These are phyloP conservation scores for Enteromius trimaculatus DNA, from an alignment of 2,797 vertebrate genomes.

Conservation along the genomic window DNA sequence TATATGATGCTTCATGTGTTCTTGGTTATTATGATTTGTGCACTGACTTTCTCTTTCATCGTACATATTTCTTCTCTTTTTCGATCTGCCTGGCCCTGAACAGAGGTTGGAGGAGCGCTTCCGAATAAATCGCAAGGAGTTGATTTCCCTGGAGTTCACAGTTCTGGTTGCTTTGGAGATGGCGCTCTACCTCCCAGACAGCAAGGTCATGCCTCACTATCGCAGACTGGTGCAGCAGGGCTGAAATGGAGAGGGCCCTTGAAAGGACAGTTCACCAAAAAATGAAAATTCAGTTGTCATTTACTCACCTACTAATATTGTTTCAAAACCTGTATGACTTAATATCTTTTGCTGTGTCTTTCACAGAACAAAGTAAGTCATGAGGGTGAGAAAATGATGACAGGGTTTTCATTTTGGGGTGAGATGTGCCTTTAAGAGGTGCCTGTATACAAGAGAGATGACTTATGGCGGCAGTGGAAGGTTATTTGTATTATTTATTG, in stretches of 20 bases:
- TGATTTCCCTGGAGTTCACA: slow-evolving; percentile 92
- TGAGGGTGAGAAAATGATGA: background rate
- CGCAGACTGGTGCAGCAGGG: slow-evolving; percentile 91
- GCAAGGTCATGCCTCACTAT: slow-evolving; percentile 97
- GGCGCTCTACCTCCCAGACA: slow-evolving; percentile 94
- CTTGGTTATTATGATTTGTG: background rate
- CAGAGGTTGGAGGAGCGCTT: slow-evolving; percentile 98
- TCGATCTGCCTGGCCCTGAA: background rate
- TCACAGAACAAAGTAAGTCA: background rate
- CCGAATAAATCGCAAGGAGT: slow-evolving; percentile 91
- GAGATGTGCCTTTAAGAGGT: background rate
- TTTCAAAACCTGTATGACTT: background rate
- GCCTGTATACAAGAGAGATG: background rate
- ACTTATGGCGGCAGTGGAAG: background rate
- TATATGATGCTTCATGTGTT: background rate
- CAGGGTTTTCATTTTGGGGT: background rate
- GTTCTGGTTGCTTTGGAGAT: slow-evolving; percentile 98
- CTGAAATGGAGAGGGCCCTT: slow-evolving; percentile 66
- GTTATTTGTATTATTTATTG: slow-evolving; percentile 11
- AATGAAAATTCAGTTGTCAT: background rate
- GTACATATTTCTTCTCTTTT: background rate
- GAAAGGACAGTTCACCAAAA: slow-evolving; percentile 2
- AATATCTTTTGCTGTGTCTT: background rate
- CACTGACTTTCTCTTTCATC: background rate
- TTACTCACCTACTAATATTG: background rate